Evolutionary conservation across 2,888 invertebrate species (phyloP), one percentile per base, ranked within the genome.

Genomic region (Oxytorus armatus): DNA sequence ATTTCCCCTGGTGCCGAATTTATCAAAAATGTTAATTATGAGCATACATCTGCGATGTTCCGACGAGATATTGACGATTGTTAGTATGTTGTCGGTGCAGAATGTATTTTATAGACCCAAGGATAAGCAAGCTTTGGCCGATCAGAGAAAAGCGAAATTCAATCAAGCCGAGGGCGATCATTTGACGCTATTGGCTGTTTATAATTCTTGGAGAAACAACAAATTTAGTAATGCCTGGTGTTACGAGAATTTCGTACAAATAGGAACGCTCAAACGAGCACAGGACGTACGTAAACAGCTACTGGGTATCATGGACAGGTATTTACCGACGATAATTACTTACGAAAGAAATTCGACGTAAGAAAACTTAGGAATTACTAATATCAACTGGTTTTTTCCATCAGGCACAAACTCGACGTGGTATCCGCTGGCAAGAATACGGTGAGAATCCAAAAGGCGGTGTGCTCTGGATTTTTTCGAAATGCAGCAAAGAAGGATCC

Each of bases 161-260:
- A 99, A 99, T 92, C 99, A 99, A 92, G 94, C 98, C 0, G 99
- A 99, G 92, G 99, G 99, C 0, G 99, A 99, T 92, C 99, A 99
- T 92, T 93, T 99, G 49, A 99, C 99, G 0, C 92, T 99, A 23
- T 92, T 99, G n/a, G 98, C 99, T 0, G 99, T 99, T 3, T 99
- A 98, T 91, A 99, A 99, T 91, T 98, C 99, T 61, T 99, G 99
- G 99, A 97, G 98, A 88, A 99, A 99, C 91, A 99, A 99, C 91
- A 99, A 99, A 92, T 99, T 99, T 92, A 98, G 98, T 0, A 98
- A 98, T 91, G 98, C 98, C 0, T 99, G 99, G 99, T 99, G 99
- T 92, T 99, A 98, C 89, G 99, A 99, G 91, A 99, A 99, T 93
- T 99, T 99, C 90, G 98, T 99, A 2, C 99, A 99, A 93, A 98